Percentiles rank a stretch among this genome's conserved stretches.
Evolutionary conservation across 64 coral and sea anemone genomes (phyloP).

Genomic region (Porites australiensis): DNA sequence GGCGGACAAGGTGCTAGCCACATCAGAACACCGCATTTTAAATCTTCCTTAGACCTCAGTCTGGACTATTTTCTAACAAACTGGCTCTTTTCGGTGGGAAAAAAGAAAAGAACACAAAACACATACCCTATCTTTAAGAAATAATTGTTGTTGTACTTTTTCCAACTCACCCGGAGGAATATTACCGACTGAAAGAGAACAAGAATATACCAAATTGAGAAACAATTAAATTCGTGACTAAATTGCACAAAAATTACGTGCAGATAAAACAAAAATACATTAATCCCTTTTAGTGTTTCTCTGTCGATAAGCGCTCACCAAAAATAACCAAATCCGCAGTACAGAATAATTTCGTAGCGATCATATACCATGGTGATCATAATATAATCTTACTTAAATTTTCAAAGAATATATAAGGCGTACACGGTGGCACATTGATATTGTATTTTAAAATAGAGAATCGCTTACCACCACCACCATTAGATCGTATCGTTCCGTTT

Average conservation of each 20-base stretch:
- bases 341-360: no score
- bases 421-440: no score
- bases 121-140: constrained; percentile 88
- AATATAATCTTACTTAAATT: no score
- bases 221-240: background rate
- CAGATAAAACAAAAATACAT: background rate
- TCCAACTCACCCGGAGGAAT: constrained; percentile 73
- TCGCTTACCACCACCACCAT: constrained; percentile 50
- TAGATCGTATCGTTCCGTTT: constrained; percentile 62
- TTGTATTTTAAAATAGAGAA: background rate
- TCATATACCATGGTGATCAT: no score
- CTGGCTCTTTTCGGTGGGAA: background rate
- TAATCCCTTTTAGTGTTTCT: background rate
- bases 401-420: no score
- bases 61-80: background rate
- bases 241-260: no score
- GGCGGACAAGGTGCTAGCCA: no score
- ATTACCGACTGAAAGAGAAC: constrained; percentile 34
- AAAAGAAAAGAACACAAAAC: background rate
- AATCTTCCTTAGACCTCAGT: no score
- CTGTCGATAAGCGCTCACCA: no score
- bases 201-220: background rate
- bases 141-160: constrained; percentile 83
- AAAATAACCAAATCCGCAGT: no score
- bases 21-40: no score